Evolutionary conservation across 2,113 vertebrate species (phyloP), one percentile per base, ranked within the genome.

Genomic region (Dasyurus viverrinus): DNA sequence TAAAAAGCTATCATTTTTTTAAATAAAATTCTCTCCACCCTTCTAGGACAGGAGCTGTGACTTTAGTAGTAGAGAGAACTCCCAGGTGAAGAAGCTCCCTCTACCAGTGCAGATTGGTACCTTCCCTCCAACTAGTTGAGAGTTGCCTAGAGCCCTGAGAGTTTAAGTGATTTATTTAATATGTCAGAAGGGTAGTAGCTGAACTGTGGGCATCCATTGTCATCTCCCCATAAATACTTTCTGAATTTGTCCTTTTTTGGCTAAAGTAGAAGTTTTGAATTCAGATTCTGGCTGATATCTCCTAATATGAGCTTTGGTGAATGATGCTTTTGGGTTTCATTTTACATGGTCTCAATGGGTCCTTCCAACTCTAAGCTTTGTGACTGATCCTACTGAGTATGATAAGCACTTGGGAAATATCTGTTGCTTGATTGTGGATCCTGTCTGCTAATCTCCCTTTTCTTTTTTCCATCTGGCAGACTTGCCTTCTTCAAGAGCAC

Each of bases 401-500:
- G 42, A 22, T 42, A 42, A 22, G 36, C 68, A 84, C 5, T 84
- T 84, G n/a, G 68, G 36, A 42, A 42, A 42, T 84, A 42, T 14
- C 55, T 94, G 36, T 1, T 93, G 42, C 46, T 36, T 55, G 53
- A 0, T 90, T 92, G 48, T 90, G 55, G 76, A 76, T 50, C 57
- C 92, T 92, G 8, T 91, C 16, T 30, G 0, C 22, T 92, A 53
- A 95, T 36, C 94, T 1, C 91, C 89, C 30, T 97, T 90, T 95
- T 94, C 50, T 53, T 27, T 1, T 93, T 90, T 0, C 8, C 50
- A 68, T 57, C 27, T 52, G 54, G 46, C 98, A 99, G 99, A 99
- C 98, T 2, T 99, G 98, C 90, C 99, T 99, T 95, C 97, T 99
- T 95, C 99, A 99, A 97, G 99, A 99, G 97, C 99, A 99, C 76